Conservation (phyloP, 2,888 invertebrate genomes). For the Pollenia angustigena region DNA sequence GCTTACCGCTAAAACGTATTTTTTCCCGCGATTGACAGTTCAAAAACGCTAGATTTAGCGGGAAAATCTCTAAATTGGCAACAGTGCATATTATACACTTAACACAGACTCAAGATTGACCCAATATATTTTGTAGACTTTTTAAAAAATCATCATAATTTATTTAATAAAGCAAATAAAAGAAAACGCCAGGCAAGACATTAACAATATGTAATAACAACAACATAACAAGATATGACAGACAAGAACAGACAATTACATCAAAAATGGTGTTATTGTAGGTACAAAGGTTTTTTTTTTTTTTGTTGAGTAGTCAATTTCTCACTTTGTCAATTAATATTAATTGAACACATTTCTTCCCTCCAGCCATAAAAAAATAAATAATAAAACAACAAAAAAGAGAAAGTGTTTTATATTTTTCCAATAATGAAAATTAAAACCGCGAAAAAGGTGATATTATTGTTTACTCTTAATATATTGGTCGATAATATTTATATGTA, state of each 20-base stretch:
- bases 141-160: too few species aligned
- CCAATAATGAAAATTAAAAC: constrained; percentile 41
- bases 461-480: constrained; percentile 5
- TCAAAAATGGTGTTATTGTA: background rate
- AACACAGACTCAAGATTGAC: background rate
- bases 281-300: background rate
- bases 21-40: too few species aligned
- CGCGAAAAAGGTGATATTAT: background rate
- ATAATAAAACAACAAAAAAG: constrained; percentile 40
- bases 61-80: too few species aligned
- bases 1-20: too few species aligned
- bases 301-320: constrained; percentile 5
- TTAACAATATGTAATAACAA: background rate
- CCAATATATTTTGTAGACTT: background rate
- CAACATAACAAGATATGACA: background rate
- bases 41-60: too few species aligned
- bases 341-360: constrained; percentile 50
- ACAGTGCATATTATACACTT: too few species aligned
- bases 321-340: constrained; percentile 56
- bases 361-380: background rate
- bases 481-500: constrained; percentile 23
- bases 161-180: constrained; percentile 12
- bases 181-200: background rate
- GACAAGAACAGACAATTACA: constrained; percentile 9
- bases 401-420: constrained; percentile 55